A percentile compares a stretch with the other conserved stretches of the same genome.
Evolutionary conservation across 2,888 invertebrate genomes (phyloP).

Genomic region (Sesia apiformis): DNA sequence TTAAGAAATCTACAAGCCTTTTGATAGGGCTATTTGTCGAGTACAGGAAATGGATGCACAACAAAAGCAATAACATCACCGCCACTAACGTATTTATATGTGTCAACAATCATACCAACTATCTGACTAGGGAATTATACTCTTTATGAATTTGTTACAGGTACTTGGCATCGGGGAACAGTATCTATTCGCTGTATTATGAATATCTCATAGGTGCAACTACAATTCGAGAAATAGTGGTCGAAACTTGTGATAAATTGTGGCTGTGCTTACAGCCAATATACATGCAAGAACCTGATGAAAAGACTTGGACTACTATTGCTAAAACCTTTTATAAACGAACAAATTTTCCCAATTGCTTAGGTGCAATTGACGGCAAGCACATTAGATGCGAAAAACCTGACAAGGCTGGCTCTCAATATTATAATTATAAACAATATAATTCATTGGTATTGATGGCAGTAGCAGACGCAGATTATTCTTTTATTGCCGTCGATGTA

Average conservation of each 20-base stretch:
- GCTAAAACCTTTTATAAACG: not conserved
- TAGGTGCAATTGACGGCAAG: slow-evolving; percentile 3
- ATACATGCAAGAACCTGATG: not conserved
- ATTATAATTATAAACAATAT: slow-evolving; percentile 3
- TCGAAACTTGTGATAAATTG: not conserved
- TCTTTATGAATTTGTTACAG: slow-evolving; percentile 1
- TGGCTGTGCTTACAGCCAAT: not conserved
- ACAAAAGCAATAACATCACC: too few species aligned
- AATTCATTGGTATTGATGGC: slow-evolving; percentile 1
- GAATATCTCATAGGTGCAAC: slow-evolving; percentile 1
- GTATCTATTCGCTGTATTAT: not conserved
- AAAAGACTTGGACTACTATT: not conserved
- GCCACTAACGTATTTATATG: not conserved
- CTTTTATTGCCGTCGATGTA: slow-evolving; percentile 9
- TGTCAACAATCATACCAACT: not conserved
- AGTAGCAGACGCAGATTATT: slow-evolving; percentile 9
- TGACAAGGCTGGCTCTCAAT: not conserved
- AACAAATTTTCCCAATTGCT: not conserved
- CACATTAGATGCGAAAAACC: slow-evolving; percentile 1
- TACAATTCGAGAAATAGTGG: slow-evolving; percentile 1
- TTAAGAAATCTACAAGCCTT: not conserved
- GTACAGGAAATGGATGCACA: too few species aligned
- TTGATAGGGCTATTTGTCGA: too few species aligned
- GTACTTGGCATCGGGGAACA: slow-evolving; percentile 1
- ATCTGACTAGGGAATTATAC: not conserved